These are phyloP conservation scores for Sebastes paucispinis DNA, from an alignment of 2,797 vertebrate species.

Conservation along the genomic window DNA sequence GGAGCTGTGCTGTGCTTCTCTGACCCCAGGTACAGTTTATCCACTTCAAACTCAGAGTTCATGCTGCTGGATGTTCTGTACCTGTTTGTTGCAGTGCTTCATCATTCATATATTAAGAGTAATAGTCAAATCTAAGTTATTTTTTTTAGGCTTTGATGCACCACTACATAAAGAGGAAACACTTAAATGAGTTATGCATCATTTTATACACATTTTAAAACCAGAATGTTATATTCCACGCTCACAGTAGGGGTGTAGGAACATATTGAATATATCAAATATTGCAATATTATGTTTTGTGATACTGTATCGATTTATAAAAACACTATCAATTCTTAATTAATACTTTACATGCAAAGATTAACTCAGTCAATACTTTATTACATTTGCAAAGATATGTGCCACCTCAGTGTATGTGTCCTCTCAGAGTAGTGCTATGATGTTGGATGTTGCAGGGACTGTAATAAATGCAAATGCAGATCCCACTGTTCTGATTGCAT, in stretches of 20 bases:
- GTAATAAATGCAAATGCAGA: no score
- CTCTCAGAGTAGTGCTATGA: no score
- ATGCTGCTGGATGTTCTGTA: neutral
- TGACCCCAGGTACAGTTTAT: conserved; percentile 1
- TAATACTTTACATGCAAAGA: no score
- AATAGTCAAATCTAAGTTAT: neutral
- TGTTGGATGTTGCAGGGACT: no score
- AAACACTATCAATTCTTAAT: no score
- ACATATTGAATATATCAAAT: fast-evolving
- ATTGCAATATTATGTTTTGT: no score
- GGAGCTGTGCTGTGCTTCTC: neutral
- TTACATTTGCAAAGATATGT: no score
- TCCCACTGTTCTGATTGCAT: no score
- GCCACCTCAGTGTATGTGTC: no score
- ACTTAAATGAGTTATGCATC: neutral
- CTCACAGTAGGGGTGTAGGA: fast-evolving
- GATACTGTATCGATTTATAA: no score
- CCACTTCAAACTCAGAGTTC: neutral
- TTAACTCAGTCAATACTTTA: no score
- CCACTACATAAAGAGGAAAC: neutral
- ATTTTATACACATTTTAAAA: neutral
- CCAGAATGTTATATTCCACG: neutral
- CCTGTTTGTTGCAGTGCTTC: neutral
- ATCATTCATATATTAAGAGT: neutral
- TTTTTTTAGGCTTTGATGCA: neutral